Base-by-base conservation (phyloP, 1,140 invertebrate genomes). In the Eurytemora carolleeae region DNA sequence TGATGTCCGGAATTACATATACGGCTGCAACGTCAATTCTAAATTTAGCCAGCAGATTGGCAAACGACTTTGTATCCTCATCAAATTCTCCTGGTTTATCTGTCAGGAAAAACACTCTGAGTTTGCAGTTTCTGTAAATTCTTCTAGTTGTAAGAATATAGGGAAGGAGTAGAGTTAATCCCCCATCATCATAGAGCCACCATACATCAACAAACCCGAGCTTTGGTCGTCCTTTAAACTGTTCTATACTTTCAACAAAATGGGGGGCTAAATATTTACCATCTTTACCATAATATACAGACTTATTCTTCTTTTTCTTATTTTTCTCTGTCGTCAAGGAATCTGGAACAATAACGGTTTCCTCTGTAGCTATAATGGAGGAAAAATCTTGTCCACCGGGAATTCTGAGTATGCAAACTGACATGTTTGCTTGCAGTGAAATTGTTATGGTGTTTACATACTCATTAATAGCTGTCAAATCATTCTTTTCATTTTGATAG, bases 1-100 rank as follows among this genome's bases (percentile, higher is more conserved):
- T 82, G 25, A 88, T 82, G 59, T 86, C 86, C 63, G 88, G 84
- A 24, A 97, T 81, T 77, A 96, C 90, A 58, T 82, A 85, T 55
- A 96, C 75, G 68, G 88, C 86, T 1, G 84, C 84, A 71, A 88
- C 93, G 70, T 92, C 85, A 64, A 97, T 91, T 24, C 93, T 79
- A 75, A 96, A 94, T 72, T 95, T 95, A 0, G 81, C 79, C 65
- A 97, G 75, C 25, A 97, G 77, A 67, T 86, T 86, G 1, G 87
- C 86, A 87, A 98, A 91, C 70, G 90, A 94, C 20, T 53, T 7
- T 19, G 58, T 63, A 24, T 55, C 18, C 2, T 24, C 22, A n/a
- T 55, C 53, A 7, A 63, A 21, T 7, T 61, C 18, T 25, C 55
- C 71, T 25, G 81, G 83, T 66, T 86, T 82, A 70, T 87, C 90